Base-by-base conservation (phyloP, 1,140 invertebrate genomes). In the Hylaeus anthracinus region DNA sequence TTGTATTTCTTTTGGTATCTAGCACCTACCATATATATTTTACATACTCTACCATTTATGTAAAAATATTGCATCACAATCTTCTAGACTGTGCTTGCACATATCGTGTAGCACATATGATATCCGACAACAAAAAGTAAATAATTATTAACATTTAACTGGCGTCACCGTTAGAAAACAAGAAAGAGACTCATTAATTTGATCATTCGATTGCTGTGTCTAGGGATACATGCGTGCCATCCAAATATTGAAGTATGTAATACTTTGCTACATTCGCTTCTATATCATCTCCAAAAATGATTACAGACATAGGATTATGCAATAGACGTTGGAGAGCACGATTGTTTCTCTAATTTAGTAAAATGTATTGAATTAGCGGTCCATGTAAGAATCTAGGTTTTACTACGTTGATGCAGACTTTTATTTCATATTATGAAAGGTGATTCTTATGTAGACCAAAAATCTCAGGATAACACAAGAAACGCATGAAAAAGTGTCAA, bases 1-100 rank as follows among this genome's bases (percentile, higher is more conserved):
- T 88, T 90, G 82, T 89, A 85, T 88, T 85, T 86, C 74, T 86
- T 91, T 90, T 90, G 87, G 82, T 88, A 89, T 86, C 81, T 90
- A 88, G 83, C 88, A 90, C 74, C 84, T 85, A 88, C 85, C 72
- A 76, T 85, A 88, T 78, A 78, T 88, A 83, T 84, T 75, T 69
- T 88, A 89, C 83, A 89, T 80, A 84, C 87, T 85, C 75, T 58
- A 70, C 81, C 74, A 73, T 73, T 78, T 74, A 80, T 82, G 76
- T 75, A 79, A 84, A 83, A 84, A 51, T 65, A 65, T 75, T 67
- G 67, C 69, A 84, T 74, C 79, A 79, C 61, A 82, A 63, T 76
- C 78, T 86, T 75, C 70, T 86, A 84, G 84, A 84, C 37, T 64
- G 72, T 85, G 66, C 55, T 74, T 61, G 74, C 75, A 86, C 78